These are phyloP conservation scores for Micromys minutus DNA, from an alignment of 2,113 vertebrate species.

Conservation along the genomic window DNA sequence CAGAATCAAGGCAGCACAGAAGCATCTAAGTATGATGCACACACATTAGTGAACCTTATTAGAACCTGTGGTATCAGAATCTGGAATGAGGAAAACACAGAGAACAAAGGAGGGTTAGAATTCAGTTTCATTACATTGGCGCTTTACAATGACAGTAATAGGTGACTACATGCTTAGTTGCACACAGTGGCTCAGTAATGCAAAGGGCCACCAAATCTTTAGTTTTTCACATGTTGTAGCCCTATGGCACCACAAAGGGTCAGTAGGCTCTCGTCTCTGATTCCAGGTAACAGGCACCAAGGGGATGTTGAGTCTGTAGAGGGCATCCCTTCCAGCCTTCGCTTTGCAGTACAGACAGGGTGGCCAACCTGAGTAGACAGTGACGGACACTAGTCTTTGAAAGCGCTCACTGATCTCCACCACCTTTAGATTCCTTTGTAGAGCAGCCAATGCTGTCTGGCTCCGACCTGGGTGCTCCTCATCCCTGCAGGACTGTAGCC, in stretches of 20 bases:
- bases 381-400: background rate
- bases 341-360: background rate
- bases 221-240: background rate
- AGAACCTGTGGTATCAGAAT: background rate
- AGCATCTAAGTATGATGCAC: background rate
- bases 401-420: background rate
- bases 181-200: background rate
- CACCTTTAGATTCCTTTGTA: background rate
- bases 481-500: background rate
- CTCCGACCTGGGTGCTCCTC: background rate
- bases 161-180: background rate
- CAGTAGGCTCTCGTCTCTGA: background rate
- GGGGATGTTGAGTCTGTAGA: background rate
- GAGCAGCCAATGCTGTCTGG: background rate
- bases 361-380: background rate
- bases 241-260: background rate
- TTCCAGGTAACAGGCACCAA: background rate
- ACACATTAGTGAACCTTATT: background rate
- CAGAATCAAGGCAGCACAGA: background rate
- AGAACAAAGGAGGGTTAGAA: constrained; percentile 29
- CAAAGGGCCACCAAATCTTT: background rate
- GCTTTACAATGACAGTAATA: background rate
- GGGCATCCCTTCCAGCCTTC: background rate
- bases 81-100: background rate
- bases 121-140: background rate